Conservation (phyloP, 2,797 vertebrate genomes). For the Pampus argenteus region DNA sequence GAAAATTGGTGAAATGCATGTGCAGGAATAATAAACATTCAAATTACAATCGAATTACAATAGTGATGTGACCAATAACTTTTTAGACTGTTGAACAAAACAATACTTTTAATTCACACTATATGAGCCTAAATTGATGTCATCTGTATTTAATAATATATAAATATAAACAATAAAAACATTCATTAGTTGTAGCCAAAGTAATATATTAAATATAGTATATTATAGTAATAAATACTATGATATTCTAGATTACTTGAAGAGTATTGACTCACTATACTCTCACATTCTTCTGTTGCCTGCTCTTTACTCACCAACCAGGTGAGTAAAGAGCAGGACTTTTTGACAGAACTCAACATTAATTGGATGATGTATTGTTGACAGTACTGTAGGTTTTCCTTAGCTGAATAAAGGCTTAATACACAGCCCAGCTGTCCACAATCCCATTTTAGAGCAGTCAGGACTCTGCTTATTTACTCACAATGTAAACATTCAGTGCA, state of each 20-base stretch:
- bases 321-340: no score
- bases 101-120: no score
- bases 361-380: conserved; percentile 66
- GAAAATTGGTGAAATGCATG: no score
- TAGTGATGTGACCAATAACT: no score
- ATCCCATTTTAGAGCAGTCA: conserved; percentile 47
- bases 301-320: conserved; percentile 20
- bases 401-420: conserved; percentile 33
- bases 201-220: no score
- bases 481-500: conserved; percentile 45
- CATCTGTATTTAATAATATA: no score
- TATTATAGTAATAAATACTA: background rate
- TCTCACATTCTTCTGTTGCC: conserved; percentile 2
- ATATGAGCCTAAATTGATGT: no score
- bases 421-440: conserved; percentile 49
- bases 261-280: background rate
- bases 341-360: conserved; percentile 58
- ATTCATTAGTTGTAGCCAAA: background rate
- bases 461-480: conserved; percentile 45
- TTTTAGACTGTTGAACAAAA: no score
- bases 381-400: conserved; percentile 52
- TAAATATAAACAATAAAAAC: background rate
- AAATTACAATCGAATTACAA: no score
- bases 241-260: background rate
- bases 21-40: no score